Evolutionary conservation across 2,113 vertebrate genomes (phyloP).

Genomic region (Ammodytes dubius): DNA sequence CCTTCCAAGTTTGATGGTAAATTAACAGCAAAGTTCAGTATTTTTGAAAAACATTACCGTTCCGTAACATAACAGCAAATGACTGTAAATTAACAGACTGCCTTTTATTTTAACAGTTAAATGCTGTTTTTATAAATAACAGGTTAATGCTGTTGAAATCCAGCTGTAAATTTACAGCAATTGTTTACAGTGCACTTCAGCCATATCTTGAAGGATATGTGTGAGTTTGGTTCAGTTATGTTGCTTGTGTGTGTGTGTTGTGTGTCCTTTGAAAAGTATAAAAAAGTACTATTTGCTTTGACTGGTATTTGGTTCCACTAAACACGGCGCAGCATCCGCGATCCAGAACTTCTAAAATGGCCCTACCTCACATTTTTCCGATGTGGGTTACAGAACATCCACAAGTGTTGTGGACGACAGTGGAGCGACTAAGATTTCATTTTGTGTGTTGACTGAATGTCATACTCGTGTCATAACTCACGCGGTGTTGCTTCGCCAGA

Average conservation of each 20-base stretch:
- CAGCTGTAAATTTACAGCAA: too few relatives aligned
- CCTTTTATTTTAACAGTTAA: too few relatives aligned
- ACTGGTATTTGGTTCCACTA: background rate
- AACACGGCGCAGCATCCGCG: background rate
- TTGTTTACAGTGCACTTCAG: too few relatives aligned
- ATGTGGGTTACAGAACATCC: background rate
- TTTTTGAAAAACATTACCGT: too few relatives aligned
- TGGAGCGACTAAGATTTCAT: background rate
- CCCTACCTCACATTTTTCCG: background rate
- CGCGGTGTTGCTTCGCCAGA: background rate
- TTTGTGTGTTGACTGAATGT: conserved; percentile 1
- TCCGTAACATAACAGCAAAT: too few relatives aligned
- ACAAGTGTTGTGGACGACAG: background rate
- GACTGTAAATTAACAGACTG: too few relatives aligned
- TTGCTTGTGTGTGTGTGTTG: background rate
- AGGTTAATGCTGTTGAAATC: too few relatives aligned
- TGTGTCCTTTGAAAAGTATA: background rate
- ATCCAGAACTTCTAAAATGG: background rate
- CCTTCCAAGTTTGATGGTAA: too few relatives aligned
- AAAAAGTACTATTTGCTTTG: background rate
- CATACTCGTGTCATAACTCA: background rate
- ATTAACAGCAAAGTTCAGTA: too few relatives aligned
- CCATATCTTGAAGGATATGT: background rate
- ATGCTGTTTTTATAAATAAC: too few relatives aligned
- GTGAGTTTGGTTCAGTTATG: background rate